A percentile compares a stretch with the other conserved stretches of the same genome.
These are phyloP conservation scores for Chrysina gloriosa DNA, from an alignment of 2,888 invertebrate genomes.

Conservation along the genomic window DNA sequence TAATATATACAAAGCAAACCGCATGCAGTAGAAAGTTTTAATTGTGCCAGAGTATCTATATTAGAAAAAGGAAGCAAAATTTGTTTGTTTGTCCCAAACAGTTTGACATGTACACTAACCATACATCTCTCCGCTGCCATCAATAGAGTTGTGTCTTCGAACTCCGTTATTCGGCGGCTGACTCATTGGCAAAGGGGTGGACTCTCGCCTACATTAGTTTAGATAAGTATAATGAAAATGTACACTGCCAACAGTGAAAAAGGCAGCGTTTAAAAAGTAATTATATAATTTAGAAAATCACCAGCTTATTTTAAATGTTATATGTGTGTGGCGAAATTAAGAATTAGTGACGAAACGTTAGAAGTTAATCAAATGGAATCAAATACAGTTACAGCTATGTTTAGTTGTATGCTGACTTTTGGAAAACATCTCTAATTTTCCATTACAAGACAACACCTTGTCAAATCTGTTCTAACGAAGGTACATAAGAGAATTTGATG, in stretches of 20 bases:
- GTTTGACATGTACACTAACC: constrained; percentile 58
- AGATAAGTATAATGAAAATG: constrained; percentile 38
- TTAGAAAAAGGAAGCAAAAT: constrained; percentile 27
- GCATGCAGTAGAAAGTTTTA: constrained; percentile 15
- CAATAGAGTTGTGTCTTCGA: constrained; percentile 58
- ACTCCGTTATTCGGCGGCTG: constrained; percentile 64
- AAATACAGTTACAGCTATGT: too few relatives aligned
- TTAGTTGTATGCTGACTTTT: too few relatives aligned
- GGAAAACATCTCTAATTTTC: too few relatives aligned
- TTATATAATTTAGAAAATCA: not conserved
- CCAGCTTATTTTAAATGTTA: too few relatives aligned
- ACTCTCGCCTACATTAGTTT: constrained; percentile 66
- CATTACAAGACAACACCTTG: too few relatives aligned
- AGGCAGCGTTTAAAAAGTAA: constrained; percentile 21
- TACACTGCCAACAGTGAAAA: constrained; percentile 21
- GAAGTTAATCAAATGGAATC: too few relatives aligned
- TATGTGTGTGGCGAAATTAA: too few relatives aligned
- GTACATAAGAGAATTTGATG: too few relatives aligned
- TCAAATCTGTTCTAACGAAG: too few relatives aligned
- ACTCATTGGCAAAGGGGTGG: constrained; percentile 72
- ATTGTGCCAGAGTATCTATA: not conserved
- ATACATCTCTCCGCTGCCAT: constrained; percentile 60
- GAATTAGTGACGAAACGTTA: too few relatives aligned
- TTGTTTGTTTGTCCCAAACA: constrained; percentile 19
- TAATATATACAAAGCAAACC: constrained; percentile 21